Percentiles rank a stretch among this genome's conserved stretches.
These are phyloP conservation scores for Homarus americanus DNA, from an alignment of 1,140 invertebrate species.

Conservation along the genomic window DNA sequence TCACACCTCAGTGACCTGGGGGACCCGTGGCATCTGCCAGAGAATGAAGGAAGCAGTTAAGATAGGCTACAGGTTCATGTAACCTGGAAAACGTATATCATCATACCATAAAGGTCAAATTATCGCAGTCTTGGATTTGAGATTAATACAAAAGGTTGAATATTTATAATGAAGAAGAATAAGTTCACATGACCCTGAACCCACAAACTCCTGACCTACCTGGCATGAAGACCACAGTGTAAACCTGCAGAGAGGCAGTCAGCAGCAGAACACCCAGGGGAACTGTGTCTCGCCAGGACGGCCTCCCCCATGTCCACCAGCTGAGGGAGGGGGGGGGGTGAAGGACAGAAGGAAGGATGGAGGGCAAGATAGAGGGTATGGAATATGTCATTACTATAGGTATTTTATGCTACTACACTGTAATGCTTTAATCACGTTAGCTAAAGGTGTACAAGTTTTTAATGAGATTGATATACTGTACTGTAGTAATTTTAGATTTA, in stretches of 20 bases:
- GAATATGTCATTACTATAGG: not conserved
- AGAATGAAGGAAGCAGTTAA: too few species aligned
- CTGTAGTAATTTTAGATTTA: not conserved
- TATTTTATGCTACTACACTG: too few species aligned
- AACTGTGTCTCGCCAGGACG: not conserved
- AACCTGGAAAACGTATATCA: too few species aligned
- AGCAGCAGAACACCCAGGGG: conserved; percentile 15
- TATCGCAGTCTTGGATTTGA: too few species aligned
- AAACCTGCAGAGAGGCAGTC: not conserved
- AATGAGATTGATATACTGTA: not conserved
- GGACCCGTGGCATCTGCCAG: not conserved
- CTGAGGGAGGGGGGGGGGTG: not conserved
- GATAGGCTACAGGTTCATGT: too few species aligned
- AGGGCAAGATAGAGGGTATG: not conserved
- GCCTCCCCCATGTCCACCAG: conserved; percentile 20
- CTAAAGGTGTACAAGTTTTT: not conserved
- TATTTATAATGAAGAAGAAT: too few species aligned
- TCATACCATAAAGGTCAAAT: too few species aligned
- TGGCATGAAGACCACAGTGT: conserved; percentile 41
- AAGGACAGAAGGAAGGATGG: not conserved
- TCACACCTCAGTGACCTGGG: conserved; percentile 6
- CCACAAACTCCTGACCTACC: not conserved
- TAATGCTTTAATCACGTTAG: not conserved
- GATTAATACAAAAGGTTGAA: not conserved
- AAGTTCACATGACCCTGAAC: not conserved